Evolutionary conservation across 2,797 vertebrate species (phyloP).

Genomic region (Apogon hyalosoma): DNA sequence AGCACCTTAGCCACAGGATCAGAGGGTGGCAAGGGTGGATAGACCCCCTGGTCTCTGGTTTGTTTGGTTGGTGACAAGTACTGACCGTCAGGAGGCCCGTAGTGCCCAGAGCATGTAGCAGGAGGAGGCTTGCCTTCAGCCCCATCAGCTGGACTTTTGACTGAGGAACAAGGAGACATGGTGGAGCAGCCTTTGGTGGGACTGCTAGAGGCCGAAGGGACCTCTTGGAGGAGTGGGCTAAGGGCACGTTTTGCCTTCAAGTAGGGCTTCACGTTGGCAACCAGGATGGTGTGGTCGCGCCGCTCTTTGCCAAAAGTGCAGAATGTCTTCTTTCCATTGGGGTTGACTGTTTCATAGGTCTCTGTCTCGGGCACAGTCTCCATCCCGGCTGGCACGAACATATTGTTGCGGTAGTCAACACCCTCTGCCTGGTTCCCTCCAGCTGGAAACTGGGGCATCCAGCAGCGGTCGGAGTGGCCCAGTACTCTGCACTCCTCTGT

Average conservation of each 20-base stretch:
- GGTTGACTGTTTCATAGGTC: constrained; percentile 95
- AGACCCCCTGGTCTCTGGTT: constrained; percentile 87
- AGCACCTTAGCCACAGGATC: constrained; percentile 97
- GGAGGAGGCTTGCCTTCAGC: constrained; percentile 91
- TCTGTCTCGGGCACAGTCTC: constrained; percentile 93
- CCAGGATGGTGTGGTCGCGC: constrained; percentile 98
- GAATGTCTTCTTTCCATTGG: constrained; percentile 99
- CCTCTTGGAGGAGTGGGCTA: constrained; percentile 97
- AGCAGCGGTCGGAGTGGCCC: constrained; percentile 99
- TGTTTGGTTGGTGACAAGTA: constrained; percentile 96
- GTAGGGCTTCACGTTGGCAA: constrained; percentile 99
- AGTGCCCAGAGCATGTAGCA: constrained; percentile 86
- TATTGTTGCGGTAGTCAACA: constrained; percentile 98
- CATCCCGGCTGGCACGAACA: constrained; percentile 95
- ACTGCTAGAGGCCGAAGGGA: constrained; percentile 94
- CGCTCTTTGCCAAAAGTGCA: constrained; percentile 99
- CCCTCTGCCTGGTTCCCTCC: constrained; percentile 94
- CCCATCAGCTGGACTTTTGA: constrained; percentile 93
- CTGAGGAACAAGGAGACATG: constrained; percentile 90
- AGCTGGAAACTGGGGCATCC: constrained; percentile 99
- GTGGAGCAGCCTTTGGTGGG: constrained; percentile 93
- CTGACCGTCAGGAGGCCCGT: constrained; percentile 92
- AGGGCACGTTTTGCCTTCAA: constrained; percentile 99
- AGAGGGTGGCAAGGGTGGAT: constrained; percentile 86
- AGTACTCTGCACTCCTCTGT: constrained; percentile 99